Conservation (phyloP, 2,888 invertebrate genomes). For the Drosophila hamatofila region DNA sequence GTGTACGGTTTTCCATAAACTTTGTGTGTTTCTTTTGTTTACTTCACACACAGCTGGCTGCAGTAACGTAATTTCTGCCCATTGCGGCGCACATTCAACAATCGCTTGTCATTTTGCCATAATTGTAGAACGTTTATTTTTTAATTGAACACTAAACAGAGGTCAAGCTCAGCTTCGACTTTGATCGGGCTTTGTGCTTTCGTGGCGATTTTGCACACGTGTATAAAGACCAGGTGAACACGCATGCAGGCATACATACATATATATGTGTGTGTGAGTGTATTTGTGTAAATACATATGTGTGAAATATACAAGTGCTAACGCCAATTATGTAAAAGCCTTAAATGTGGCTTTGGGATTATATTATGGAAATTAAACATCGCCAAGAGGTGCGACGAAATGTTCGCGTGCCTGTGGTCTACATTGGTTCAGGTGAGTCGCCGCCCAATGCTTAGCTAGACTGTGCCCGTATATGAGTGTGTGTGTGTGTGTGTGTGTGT, state of each 20-base stretch:
- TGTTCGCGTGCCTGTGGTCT: constrained; percentile 70
- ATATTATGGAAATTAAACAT: constrained; percentile 72
- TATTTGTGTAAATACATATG: constrained; percentile 10
- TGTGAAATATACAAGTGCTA: constrained; percentile 10
- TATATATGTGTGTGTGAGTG: not conserved
- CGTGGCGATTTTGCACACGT: constrained; percentile 72
- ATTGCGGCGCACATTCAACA: constrained; percentile 18
- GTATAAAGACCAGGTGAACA: constrained; percentile 29
- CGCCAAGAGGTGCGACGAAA: constrained; percentile 65
- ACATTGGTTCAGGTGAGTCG: constrained; percentile 79
- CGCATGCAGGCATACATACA: constrained; percentile 3
- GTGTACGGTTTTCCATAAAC: constrained; percentile 41
- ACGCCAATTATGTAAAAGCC: constrained; percentile 30
- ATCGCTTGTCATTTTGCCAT: constrained; percentile 1
- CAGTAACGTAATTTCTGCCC: constrained; percentile 21
- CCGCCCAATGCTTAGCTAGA: constrained; percentile 4
- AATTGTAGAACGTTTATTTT: constrained; percentile 19
- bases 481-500: not conserved
- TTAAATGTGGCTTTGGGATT: constrained; percentile 82
- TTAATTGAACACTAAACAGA: constrained; percentile 22
- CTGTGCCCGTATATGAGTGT: not conserved
- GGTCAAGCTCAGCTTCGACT: constrained; percentile 53
- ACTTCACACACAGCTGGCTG: constrained; percentile 52
- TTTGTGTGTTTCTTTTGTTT: constrained; percentile 65
- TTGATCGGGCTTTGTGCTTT: constrained; percentile 46